Conservation (phyloP, 2,888 invertebrate species). For the Lypha dubia region DNA sequence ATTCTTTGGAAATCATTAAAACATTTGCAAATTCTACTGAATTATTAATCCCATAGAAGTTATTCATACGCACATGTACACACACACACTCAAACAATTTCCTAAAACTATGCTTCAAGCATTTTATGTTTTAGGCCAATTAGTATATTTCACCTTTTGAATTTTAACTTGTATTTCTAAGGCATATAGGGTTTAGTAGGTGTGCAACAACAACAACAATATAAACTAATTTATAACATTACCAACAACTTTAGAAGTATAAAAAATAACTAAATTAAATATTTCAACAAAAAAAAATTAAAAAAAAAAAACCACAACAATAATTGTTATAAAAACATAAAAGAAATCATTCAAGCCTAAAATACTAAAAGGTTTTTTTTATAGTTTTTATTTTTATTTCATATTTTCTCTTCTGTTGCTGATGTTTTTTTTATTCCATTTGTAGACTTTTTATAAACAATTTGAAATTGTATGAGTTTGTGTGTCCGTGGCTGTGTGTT, state of each 20-base stretch:
- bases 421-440: slow-evolving; percentile 2
- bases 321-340: slow-evolving; percentile 65
- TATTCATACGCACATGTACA: background rate
- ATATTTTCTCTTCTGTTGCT: slow-evolving; percentile 12
- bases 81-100: background rate
- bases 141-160: slow-evolving; percentile 4
- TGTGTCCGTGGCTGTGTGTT: slow-evolving; percentile 4
- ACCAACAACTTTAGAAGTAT: slow-evolving; percentile 11
- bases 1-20: slow-evolving; percentile 58
- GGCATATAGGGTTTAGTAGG: slow-evolving; percentile 32
- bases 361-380: slow-evolving; percentile 63
- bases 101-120: slow-evolving; percentile 14
- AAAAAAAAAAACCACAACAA: slow-evolving; percentile 50
- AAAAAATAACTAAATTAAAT: slow-evolving; percentile 14
- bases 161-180: slow-evolving; percentile 27
- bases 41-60: background rate
- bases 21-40: slow-evolving; percentile 56
- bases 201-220: slow-evolving; percentile 38
- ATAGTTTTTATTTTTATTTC: slow-evolving; percentile 16
- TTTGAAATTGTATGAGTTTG: slow-evolving; percentile 2
- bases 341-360: slow-evolving; percentile 68
- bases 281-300: slow-evolving; percentile 26
- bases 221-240: slow-evolving; percentile 40
- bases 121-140: background rate
- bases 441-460: background rate